Percentiles rank a stretch among this genome's conserved stretches.
Evolutionary conservation across 2,888 invertebrate genomes (phyloP).

Genomic region (Drosophila ochracea): DNA sequence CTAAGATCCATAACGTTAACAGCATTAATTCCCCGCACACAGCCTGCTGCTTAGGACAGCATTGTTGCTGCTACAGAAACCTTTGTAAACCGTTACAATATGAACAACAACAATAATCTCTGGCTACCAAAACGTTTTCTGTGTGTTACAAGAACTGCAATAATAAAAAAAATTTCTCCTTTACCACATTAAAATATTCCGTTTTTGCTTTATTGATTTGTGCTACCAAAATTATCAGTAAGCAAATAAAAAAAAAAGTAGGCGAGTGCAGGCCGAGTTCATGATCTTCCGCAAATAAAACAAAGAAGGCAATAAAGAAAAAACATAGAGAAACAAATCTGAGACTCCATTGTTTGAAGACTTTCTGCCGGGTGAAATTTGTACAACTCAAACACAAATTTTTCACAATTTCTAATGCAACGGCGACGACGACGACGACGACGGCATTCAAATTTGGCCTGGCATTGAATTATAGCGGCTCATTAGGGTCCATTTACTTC

Average conservation of each 20-base stretch:
- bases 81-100: slow-evolving; percentile 59
- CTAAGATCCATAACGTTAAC: slow-evolving; percentile 41
- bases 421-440: slow-evolving; percentile 2
- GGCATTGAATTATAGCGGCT: slow-evolving; percentile 76
- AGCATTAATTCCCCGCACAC: background rate
- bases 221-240: slow-evolving; percentile 74
- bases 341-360: slow-evolving; percentile 63
- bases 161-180: slow-evolving; percentile 48
- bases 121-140: slow-evolving; percentile 56
- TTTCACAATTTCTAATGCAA: slow-evolving; percentile 52
- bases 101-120: slow-evolving; percentile 47
- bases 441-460: slow-evolving; percentile 67
- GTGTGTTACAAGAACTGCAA: slow-evolving; percentile 61
- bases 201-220: slow-evolving; percentile 74
- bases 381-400: slow-evolving; percentile 44
- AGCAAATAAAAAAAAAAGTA: slow-evolving; percentile 34
- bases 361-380: slow-evolving; percentile 71
- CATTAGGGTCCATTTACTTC: slow-evolving; percentile 76
- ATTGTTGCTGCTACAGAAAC: slow-evolving; percentile 23
- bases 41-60: slow-evolving; percentile 5
- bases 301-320: slow-evolving; percentile 32
- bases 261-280: slow-evolving; percentile 57
- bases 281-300: slow-evolving; percentile 65
- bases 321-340: slow-evolving; percentile 51
- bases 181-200: slow-evolving; percentile 61